Evolutionary conservation across 1,140 invertebrate genomes (phyloP).

Genomic region (Diachasma alloeum): DNA sequence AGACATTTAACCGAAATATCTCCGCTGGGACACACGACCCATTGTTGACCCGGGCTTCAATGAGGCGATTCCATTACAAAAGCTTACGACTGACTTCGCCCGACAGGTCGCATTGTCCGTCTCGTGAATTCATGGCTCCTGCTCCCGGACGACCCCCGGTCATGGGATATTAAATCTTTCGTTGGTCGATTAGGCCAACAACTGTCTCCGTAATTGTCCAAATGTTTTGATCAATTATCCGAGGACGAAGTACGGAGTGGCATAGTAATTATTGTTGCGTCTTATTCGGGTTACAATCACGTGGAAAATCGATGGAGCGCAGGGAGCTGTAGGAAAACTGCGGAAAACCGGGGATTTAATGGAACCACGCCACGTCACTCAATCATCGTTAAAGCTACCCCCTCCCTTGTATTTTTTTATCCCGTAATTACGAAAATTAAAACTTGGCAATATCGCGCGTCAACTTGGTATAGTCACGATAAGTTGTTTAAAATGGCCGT

Average conservation of each 20-base stretch:
- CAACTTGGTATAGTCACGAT: slow-evolving; percentile 21
- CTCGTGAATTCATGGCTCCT: neutral
- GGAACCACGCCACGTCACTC: slow-evolving; percentile 42
- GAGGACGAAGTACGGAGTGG: neutral
- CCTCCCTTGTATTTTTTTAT: slow-evolving; percentile 9
- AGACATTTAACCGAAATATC: neutral
- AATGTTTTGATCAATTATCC: neutral
- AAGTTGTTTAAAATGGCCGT: neutral
- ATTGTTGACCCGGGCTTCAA: neutral
- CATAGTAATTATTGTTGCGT: neutral
- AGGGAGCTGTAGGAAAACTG: neutral
- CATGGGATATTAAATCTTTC: slow-evolving; percentile 45
- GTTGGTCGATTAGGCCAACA: slow-evolving; percentile 3
- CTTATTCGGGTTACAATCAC: neutral
- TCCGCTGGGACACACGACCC: neutral
- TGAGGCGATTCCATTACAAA: neutral
- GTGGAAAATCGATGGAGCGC: neutral
- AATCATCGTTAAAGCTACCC: slow-evolving; percentile 43
- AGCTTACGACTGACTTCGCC: neutral
- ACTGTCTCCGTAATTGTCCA: slow-evolving; percentile 8
- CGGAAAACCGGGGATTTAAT: slow-evolving; percentile 7
- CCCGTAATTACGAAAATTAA: slow-evolving; percentile 28
- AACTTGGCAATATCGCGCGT: slow-evolving; percentile 28
- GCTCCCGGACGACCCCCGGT: slow-evolving; percentile 16
- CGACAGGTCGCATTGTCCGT: slow-evolving; percentile 17